Evolutionary conservation across 2,797 vertebrate genomes (phyloP), one percentile per base, ranked within the genome.

Genomic region (Oryzias dopingdopingensis): DNA sequence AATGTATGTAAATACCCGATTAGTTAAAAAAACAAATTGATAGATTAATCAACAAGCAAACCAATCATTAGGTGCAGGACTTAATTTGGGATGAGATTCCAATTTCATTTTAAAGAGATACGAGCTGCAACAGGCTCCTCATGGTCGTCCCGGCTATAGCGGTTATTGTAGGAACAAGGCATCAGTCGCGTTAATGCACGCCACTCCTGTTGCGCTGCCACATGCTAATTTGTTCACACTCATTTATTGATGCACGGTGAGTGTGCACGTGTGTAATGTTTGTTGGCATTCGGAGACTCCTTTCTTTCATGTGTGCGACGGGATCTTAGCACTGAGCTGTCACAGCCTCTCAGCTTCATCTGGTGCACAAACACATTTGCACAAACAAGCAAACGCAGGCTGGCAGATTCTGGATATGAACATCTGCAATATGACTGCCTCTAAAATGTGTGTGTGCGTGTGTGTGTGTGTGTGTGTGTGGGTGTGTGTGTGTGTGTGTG

Each of bases 371-470:
- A 59, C 64, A 63, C 58, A 52, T 56, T 52, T 56, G 22, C 54
- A 59, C 55, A 76, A 59, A 79, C 62, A 77, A 81, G 81, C 78
- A 74, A 70, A 59, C 62, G 46, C 41, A 55, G 67, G 49, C 66
- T 67, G 77, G 74, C 77, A 69, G 70, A 68, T 64, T 56, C 67
- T 79, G 74, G 56, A 78, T 74, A 62, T 76, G 76, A 84, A 82
- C 84, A 85, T 85, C 79, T 86, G 84, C 79, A 79, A 47, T 59
- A 65, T 74, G 80, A 80, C 74, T 75, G 62, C 57, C 65, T 3
- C 46, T 70, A 26, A 62, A 22, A 48, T 62, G 53, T 70, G 57
- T 0, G 15, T 29, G 67, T 14, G 26, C 49, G 53, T 51, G 67
- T 57, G 5, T 18, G 20, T 42, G 46, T 52, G 52, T 16, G 5